phyloP scores from a whole-genome alignment of 2,797 vertebrate genomes.

The Rhodeus uyekii region DNA sequence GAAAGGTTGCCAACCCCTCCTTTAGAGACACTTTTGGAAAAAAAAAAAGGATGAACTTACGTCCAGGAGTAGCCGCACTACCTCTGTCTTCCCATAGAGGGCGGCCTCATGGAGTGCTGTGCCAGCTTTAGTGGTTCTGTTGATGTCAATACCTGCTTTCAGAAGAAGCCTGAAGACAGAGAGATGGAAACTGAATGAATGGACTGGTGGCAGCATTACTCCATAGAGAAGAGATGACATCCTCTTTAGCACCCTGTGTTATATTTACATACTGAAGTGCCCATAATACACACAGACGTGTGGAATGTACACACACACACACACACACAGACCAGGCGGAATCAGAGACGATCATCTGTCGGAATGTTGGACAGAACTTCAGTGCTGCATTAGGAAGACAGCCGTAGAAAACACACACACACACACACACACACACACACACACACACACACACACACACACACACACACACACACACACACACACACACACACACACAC shows the following conservation, averaged over 20 bases:
- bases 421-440: background rate
- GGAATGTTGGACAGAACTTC: conserved; percentile 49
- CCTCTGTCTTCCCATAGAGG: conserved; percentile 92
- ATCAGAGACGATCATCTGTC: conserved; percentile 11
- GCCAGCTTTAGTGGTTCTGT: conserved; percentile 90
- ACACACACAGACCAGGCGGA: background rate
- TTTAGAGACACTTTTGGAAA: no score
- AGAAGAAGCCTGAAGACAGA: conserved; percentile 82
- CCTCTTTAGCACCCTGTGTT: conserved; percentile 12
- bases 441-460: background rate
- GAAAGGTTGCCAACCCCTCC: background rate
- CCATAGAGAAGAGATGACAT: background rate
- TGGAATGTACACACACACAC: conserved; percentile 14
- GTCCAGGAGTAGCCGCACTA: conserved; percentile 91
- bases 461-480: conserved; percentile 7
- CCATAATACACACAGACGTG: conserved; percentile 7
- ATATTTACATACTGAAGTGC: background rate
- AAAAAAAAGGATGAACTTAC: conserved; percentile 72
- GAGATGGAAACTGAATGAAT: background rate
- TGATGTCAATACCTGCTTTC: conserved; percentile 93
- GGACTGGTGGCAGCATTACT: background rate
- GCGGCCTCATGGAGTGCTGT: conserved; percentile 92
- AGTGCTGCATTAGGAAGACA: conserved; percentile 32
- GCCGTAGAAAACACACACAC: background rate
- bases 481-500: background rate